Conservation (phyloP, 2,797 vertebrate species). For the Vespertilio murinus region DNA sequence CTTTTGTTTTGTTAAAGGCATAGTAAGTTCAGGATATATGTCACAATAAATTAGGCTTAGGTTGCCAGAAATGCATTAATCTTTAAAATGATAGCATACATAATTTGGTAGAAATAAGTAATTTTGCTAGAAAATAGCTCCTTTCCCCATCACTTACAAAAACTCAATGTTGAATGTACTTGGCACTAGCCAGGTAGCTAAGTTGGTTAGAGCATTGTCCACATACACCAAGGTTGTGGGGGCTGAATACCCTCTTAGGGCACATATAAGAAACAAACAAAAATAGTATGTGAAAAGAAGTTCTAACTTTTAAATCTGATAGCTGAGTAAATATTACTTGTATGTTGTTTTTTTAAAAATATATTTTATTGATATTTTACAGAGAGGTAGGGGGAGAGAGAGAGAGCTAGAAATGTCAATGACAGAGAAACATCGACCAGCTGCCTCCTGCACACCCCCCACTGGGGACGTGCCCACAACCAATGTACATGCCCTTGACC, state of each 20-base stretch:
- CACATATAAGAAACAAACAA: neutral
- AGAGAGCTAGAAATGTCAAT: too few relatives aligned
- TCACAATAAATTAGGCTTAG: conserved; percentile 26
- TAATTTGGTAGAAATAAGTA: neutral
- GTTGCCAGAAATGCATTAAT: neutral
- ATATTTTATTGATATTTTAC: too few relatives aligned
- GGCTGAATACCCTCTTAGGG: neutral
- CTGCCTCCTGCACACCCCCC: too few relatives aligned
- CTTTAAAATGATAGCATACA: neutral
- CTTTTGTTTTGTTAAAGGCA: neutral
- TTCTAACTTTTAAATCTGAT: neutral
- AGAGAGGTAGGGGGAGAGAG: too few relatives aligned
- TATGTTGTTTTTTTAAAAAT: too few relatives aligned
- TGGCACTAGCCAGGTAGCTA: neutral
- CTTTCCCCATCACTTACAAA: neutral
- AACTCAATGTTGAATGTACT: neutral
- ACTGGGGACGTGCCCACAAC: too few relatives aligned
- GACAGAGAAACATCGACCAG: too few relatives aligned
- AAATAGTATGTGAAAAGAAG: neutral
- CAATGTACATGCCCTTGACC: too few relatives aligned
- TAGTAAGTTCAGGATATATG: neutral
- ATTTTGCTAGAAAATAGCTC: neutral
- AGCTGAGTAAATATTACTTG: neutral
- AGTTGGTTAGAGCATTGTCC: neutral
- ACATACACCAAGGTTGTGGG: neutral